Evolutionary conservation across 1,140 invertebrate species (phyloP), one percentile per base, ranked within the genome.

Genomic region (Sitodiplosis mosellana): DNA sequence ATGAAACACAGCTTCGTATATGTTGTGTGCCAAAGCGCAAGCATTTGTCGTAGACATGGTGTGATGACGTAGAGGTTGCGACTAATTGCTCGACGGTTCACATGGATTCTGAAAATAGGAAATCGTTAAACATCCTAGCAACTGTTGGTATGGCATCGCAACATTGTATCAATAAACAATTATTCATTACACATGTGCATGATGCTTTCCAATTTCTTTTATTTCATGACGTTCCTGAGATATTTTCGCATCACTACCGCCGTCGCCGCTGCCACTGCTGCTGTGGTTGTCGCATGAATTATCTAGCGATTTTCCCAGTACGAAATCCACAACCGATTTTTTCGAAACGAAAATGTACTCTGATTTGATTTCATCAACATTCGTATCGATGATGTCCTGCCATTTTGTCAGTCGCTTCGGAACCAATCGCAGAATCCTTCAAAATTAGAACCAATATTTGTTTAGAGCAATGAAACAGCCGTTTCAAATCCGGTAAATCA

Each of bases 271-370:
- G 27, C 4, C 27, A 27, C 10, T 27, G 27, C 27, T 27, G 27
- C 10, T 27, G 27, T 10, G 3, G 27, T 42, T 7, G 40, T 41
- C 21, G 27, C 27, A 27, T 27, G 27, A 27, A 27, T 49, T 43
- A 20, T 40, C 38, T 19, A 53, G 40, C 12, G 82, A 77, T 65
- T 90, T 82, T 57, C 79, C 77, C 2, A 94, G 64, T 2, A 90
- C 86, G 64, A 87, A 93, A 68, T 93, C 87, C 2, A 88, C 76
- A 4, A 87, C 76, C 0, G 87, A 81, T 64, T 88, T 91, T 59
- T 92, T 93, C 49, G 91, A 81, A 53, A 78, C 81, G 53, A 83
- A 72, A 53, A 83, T 72, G 62, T 87, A 93, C 55, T 89, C 81
- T 51, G 84, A 77, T 55, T 78, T 70, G 55, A 79, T 73, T 58